A percentile compares a stretch with the other conserved stretches of the same genome.
Evolutionary conservation across 30 jellyfish, hydroid and myxozoan species (phyloP).

Genomic region (Aurelia sp.): DNA sequence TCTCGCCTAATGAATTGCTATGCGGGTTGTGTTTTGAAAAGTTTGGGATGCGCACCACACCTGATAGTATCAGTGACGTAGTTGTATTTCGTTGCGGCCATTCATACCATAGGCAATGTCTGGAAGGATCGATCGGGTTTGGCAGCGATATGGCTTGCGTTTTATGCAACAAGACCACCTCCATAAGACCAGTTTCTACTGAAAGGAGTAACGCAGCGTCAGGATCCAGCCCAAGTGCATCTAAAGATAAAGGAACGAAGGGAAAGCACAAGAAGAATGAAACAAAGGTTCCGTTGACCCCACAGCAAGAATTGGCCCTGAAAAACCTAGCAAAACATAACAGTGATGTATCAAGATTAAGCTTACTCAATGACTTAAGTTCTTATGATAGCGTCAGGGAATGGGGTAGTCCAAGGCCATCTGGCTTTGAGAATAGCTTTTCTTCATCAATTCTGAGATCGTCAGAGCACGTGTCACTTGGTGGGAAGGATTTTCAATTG

Average conservation of each 20-base stretch:
- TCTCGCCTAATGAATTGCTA: conserved; percentile 51
- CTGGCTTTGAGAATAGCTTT: neutral
- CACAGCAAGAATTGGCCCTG: conserved; percentile 73
- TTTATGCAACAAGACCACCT: conserved; percentile 75
- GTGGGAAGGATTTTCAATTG: conserved; percentile 67
- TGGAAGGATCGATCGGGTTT: conserved; percentile 93
- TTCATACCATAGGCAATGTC: conserved; percentile 83
- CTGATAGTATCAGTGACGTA: conserved; percentile 58
- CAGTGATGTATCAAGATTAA: conserved; percentile 46
- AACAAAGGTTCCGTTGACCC: conserved; percentile 10
- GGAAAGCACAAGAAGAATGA: conserved; percentile 37
- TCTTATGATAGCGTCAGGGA: conserved; percentile 11
- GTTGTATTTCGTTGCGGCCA: conserved; percentile 88
- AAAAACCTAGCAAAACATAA: conserved; percentile 49
- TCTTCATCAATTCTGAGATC: conserved; percentile 22
- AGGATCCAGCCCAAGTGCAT: conserved; percentile 15
- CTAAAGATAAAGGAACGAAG: conserved; percentile 13
- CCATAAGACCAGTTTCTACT: conserved; percentile 9
- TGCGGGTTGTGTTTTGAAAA: conserved; percentile 78
- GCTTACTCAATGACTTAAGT: conserved; percentile 28
- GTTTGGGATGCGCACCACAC: conserved; percentile 58
- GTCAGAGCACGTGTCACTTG: conserved; percentile 44
- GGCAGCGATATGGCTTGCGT: conserved; percentile 85
- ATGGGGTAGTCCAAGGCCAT: conserved; percentile 14
- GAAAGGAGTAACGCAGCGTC: conserved; percentile 16